Percentiles rank a stretch among this genome's conserved stretches.
phyloP scores from a whole-genome alignment of 1,140 invertebrate genomes.

The Ylistrum balloti region DNA sequence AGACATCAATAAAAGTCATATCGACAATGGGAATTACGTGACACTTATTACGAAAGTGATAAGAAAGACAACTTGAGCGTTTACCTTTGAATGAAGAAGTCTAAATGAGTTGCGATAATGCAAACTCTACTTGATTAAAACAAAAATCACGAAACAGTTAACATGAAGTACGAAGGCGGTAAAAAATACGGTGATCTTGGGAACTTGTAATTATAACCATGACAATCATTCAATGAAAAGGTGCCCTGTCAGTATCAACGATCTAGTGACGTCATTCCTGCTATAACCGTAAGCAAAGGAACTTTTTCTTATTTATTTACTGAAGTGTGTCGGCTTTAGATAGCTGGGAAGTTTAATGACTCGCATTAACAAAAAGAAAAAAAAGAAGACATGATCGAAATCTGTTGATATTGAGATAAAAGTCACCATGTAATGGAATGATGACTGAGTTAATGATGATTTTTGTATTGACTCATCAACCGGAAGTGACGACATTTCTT shows the following conservation, averaged over 20 bases:
- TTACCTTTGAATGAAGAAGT: not conserved
- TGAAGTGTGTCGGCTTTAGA: not conserved
- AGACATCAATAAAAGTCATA: no score
- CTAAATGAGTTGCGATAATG: not conserved
- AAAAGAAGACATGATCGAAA: not conserved
- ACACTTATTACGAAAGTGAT: not conserved
- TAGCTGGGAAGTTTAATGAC: not conserved
- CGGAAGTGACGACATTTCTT: not conserved
- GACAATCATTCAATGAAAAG: not conserved
- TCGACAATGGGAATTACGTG: not conserved
- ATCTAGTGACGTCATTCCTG: not conserved
- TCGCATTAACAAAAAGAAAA: not conserved
- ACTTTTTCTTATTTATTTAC: not conserved
- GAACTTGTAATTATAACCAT: not conserved
- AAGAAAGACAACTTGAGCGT: not conserved
- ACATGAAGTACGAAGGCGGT: not conserved
- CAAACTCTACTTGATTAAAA: not conserved
- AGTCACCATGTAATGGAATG: not conserved
- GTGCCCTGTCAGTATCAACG: not conserved
- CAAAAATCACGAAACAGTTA: no score
- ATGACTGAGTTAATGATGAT: not conserved
- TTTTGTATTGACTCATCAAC: not conserved
- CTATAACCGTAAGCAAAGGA: not conserved
- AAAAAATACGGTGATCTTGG: not conserved
- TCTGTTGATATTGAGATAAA: not conserved